Base-by-base conservation (phyloP, 2,888 invertebrate genomes). In the Hylaea fasciaria region DNA sequence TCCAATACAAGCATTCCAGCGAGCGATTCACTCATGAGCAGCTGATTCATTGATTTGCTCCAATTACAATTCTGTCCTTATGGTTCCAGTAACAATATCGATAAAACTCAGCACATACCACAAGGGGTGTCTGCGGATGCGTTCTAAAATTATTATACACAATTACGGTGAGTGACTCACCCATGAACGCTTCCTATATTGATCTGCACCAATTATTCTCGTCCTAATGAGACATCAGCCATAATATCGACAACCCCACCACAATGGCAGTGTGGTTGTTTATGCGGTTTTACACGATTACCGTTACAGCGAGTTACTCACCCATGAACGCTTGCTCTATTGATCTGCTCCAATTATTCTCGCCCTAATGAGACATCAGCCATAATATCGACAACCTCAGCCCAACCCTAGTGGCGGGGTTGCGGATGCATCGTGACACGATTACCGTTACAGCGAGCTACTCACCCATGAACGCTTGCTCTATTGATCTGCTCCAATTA, bases 261-360 rank as follows among this genome's bases (percentile, higher is more conserved):
- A 44, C 78, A 62, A n/a, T n/a, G n/a, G n/a, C n/a, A 16, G 13
- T 17, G n/a, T 54, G 40, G 57, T 61, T 46, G 40, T 46, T 64
- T 66, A 74, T 75, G 73, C 75, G 69, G 74, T 45, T 66, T 32
- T 7, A 32, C 9, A 32, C 32, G 32, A 32, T 32, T n/a, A 37
- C 7, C 2, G 3, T 37, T 37, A 37, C 37, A 37, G 11, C 37
- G n/a, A 13, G 14, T 40, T 0, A 40, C 40, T 40, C 14, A 7
- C 8, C n/a, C 14, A 13, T 14, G 14, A 40, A 14, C 8, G n/a
- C n/a, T n/a, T 7, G 0, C 8, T 13, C 1, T 14, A 40, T 43
- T 17, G 17, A 43, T 17, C 17, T 22, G 17, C 7, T 16, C 17
- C 43, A 43, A 17, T 43, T 11, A 45, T 28, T 28, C 5, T 7